Evolutionary conservation across 2,888 invertebrate genomes (phyloP).

Genomic region (Parascotia fuliginaria): DNA sequence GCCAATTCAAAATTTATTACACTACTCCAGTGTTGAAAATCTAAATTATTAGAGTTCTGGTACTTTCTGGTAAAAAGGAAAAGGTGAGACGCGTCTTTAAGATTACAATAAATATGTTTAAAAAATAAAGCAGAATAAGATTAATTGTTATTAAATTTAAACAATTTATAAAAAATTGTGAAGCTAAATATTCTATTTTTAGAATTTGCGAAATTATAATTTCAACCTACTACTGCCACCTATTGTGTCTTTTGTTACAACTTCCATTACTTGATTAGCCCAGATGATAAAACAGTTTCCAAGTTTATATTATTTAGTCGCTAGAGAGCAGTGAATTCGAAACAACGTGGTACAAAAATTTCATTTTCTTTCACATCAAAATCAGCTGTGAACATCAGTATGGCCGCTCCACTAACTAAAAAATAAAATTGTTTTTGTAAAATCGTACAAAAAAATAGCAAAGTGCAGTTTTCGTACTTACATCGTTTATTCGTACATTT

Average conservation of each 20-base stretch:
- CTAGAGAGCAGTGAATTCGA: slow-evolving; percentile 66
- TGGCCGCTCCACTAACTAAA: slow-evolving; percentile 79
- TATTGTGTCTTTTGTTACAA: slow-evolving; percentile 6
- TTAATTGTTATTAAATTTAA: too few species aligned
- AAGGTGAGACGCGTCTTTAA: too few species aligned
- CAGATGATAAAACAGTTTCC: slow-evolving; percentile 57
- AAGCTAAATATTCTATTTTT: too few species aligned
- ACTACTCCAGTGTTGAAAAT: not conserved
- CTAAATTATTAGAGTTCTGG: not conserved
- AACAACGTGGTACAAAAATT: slow-evolving; percentile 80
- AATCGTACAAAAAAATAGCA: slow-evolving; percentile 74
- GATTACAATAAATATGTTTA: not conserved
- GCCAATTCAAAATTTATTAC: slow-evolving; percentile 14
- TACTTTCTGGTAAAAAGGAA: too few species aligned
- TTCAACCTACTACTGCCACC: slow-evolving; percentile 19
- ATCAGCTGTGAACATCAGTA: slow-evolving; percentile 86
- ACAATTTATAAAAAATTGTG: too few species aligned
- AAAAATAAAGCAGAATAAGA: not conserved
- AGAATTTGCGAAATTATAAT: not conserved
- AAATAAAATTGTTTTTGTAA: slow-evolving; percentile 79
- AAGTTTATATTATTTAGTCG: slow-evolving; percentile 25
- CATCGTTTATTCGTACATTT: slow-evolving; percentile 62
- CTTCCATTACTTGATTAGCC: slow-evolving; percentile 5
- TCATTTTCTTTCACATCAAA: slow-evolving; percentile 81
- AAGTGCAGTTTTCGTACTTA: slow-evolving; percentile 78